Conservation (phyloP, 2,113 vertebrate species). For the Rhynchomys soricoides region DNA sequence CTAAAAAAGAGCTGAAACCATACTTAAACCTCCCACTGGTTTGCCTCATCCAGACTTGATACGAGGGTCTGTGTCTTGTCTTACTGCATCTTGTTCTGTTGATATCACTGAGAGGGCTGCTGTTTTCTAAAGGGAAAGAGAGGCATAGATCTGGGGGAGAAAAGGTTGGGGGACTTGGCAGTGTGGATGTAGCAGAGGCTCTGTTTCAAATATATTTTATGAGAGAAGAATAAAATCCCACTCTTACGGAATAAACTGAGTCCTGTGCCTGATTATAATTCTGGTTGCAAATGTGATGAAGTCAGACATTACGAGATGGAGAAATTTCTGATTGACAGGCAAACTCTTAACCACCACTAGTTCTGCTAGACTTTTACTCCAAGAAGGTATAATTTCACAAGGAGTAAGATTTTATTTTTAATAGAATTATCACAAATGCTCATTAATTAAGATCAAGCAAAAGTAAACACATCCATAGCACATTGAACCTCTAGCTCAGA, state of each 20-base stretch:
- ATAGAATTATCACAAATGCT: conserved; percentile 49
- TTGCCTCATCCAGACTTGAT: too few relatives aligned
- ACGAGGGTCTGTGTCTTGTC: too few relatives aligned
- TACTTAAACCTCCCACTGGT: too few relatives aligned
- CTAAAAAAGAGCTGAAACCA: neutral
- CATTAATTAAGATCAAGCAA: conserved; percentile 69
- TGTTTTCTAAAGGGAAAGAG: conserved; percentile 37
- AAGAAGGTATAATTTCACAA: conserved; percentile 71
- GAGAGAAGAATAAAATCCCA: neutral
- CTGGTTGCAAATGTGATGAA: conserved; percentile 71
- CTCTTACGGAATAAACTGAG: conserved; percentile 71
- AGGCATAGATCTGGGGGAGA: neutral
- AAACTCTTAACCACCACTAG: conserved; percentile 61
- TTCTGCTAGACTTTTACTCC: conserved; percentile 66
- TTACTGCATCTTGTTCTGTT: too few relatives aligned
- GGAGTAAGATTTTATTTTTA: conserved; percentile 61
- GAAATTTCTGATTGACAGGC: conserved; percentile 67
- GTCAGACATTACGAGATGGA: conserved; percentile 55
- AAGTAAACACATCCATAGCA: conserved; percentile 64
- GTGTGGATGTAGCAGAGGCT: too few relatives aligned
- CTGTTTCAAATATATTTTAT: too few relatives aligned
- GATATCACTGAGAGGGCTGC: too few relatives aligned
- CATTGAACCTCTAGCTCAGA: conserved; percentile 53
- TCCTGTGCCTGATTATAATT: conserved; percentile 74
- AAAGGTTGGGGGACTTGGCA: too few relatives aligned